phyloP scores from a whole-genome alignment of 2,888 invertebrate genomes.

The Drosophila percnosoma region DNA sequence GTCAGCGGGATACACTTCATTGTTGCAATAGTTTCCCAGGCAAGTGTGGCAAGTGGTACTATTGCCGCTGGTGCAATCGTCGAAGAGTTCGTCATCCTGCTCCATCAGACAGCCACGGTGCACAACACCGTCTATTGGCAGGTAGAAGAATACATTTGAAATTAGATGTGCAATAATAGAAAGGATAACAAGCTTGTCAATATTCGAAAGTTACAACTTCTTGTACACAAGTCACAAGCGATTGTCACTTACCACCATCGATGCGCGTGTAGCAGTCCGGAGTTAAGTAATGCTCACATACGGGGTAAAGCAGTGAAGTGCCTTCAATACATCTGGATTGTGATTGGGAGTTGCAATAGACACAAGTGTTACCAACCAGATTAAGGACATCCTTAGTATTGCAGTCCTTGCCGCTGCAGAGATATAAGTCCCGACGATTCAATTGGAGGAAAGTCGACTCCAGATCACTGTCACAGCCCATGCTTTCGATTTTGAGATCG shows the following conservation, averaged over 20 bases:
- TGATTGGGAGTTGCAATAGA: constrained; percentile 62
- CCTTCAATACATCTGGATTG: constrained; percentile 58
- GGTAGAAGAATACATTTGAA: background rate
- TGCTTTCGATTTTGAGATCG: constrained; percentile 51
- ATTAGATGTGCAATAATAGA: background rate
- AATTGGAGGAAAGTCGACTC: constrained; percentile 39
- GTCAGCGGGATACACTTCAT: constrained; percentile 64
- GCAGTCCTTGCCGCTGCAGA: constrained; percentile 75
- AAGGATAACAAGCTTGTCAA: background rate
- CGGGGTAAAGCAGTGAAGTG: accelerated
- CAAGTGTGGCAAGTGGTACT: constrained; percentile 67
- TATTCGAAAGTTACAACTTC: background rate
- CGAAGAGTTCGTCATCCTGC: constrained; percentile 53
- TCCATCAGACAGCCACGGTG: constrained; percentile 76
- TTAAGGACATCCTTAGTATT: constrained; percentile 64
- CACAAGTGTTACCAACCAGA: constrained; percentile 41
- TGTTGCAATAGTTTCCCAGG: constrained; percentile 63
- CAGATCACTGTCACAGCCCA: constrained; percentile 80
- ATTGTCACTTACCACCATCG: constrained; percentile 52
- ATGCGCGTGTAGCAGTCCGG: constrained; percentile 67
- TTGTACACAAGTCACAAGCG: too few relatives aligned
- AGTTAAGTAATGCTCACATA: constrained; percentile 61
- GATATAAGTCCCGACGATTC: constrained; percentile 64
- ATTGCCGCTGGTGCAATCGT: constrained; percentile 60
- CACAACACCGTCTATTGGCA: constrained; percentile 62